These are phyloP conservation scores for Teleogryllus occipitalis DNA, from an alignment of 1,140 invertebrate genomes.

Conservation along the genomic window DNA sequence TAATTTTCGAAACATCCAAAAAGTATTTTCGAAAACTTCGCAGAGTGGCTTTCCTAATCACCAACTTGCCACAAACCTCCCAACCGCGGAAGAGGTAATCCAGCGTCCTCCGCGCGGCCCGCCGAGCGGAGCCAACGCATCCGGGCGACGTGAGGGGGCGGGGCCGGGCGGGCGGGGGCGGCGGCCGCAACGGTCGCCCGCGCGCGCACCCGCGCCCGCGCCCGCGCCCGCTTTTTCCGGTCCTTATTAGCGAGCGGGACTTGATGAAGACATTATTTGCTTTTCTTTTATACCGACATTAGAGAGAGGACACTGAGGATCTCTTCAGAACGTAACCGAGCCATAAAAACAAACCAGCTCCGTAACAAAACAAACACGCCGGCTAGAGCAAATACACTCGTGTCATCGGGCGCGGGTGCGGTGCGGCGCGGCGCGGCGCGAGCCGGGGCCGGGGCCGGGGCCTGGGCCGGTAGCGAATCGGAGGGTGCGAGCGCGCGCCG, in stretches of 20 bases:
- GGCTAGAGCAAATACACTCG: slow-evolving; percentile 12
- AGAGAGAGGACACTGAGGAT: neutral
- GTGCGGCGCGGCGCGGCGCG: neutral
- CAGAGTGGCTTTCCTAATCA: too few relatives aligned
- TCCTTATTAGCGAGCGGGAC: neutral
- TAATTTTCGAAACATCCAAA: too few relatives aligned
- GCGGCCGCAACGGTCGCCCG: neutral
- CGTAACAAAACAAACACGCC: slow-evolving; percentile 11
- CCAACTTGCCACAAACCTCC: too few relatives aligned
- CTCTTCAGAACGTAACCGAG: slow-evolving; percentile 4
- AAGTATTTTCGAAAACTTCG: too few relatives aligned
- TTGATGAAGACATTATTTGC: slow-evolving; percentile 5
- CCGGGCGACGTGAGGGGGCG: neutral
- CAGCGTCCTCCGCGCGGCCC: too few relatives aligned
- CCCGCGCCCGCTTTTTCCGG: neutral
- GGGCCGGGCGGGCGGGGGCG: too few relatives aligned
- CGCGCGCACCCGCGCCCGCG: neutral
- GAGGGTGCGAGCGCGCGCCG: neutral
- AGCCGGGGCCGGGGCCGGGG: neutral
- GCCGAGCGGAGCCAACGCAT: neutral
- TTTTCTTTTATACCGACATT: slow-evolving; percentile 5
- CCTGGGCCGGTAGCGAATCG: neutral
- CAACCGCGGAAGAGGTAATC: too few relatives aligned
- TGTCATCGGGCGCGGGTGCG: neutral
- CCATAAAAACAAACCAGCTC: slow-evolving; percentile 16